These are phyloP conservation scores for Hydractinia symbiolongicarpus DNA, from an alignment of 30 jellyfish, hydroid and myxozoan species.

Conservation along the genomic window DNA sequence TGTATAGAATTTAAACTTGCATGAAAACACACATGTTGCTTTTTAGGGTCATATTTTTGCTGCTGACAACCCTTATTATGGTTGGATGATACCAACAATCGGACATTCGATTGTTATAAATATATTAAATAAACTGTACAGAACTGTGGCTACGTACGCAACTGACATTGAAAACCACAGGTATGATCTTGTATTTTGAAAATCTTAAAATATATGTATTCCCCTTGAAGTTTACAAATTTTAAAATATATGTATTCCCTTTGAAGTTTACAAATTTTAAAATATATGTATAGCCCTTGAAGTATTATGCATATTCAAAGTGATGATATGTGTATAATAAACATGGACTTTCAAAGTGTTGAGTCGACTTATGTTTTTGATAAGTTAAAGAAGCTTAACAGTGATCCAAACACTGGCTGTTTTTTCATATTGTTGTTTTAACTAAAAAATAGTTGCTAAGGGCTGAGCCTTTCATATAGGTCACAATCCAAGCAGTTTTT, in stretches of 20 bases:
- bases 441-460: no score
- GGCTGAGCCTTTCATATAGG: no score
- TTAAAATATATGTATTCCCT: not conserved
- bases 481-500: no score
- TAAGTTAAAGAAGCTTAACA: no score
- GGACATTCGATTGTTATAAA: slow-evolving; percentile 81
- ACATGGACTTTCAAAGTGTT: no score
- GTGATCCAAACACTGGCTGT: no score
- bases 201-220: not conserved
- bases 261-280: not conserved
- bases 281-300: no score
- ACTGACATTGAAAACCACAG: slow-evolving; percentile 88
- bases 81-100: slow-evolving; percentile 96
- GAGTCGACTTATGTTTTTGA: no score
- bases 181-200: slow-evolving; percentile 26
- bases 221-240: not conserved
- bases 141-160: slow-evolving; percentile 71
- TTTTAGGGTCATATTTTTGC: slow-evolving; percentile 82
- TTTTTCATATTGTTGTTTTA: no score
- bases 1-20: not conserved
- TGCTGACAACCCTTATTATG: slow-evolving; percentile 85
- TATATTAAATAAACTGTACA: slow-evolving; percentile 59
- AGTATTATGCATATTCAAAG: no score
- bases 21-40: not conserved
- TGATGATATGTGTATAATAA: no score